phyloP scores from a whole-genome alignment of 1,140 invertebrate species.

The Bombus breviceps region DNA sequence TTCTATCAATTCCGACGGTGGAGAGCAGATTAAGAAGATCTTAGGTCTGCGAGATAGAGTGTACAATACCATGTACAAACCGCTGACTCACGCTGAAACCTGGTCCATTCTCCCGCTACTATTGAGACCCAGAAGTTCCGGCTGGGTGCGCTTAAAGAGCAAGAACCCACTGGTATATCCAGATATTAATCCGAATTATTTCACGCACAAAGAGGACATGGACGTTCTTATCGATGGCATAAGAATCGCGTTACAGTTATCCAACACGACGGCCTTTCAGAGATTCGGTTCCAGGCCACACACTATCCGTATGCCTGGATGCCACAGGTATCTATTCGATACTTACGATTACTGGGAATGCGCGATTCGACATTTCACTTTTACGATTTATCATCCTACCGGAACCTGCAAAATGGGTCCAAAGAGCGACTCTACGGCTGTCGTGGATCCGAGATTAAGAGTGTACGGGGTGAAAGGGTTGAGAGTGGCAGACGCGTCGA shows the following conservation, averaged over 20 bases:
- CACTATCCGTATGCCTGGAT: conserved; percentile 91
- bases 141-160: conserved; percentile 90
- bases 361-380: conserved; percentile 90
- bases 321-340: conserved; percentile 87
- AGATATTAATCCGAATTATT: conserved; percentile 95
- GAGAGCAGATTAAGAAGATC: conserved; percentile 89
- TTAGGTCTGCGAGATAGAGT: conserved; percentile 90
- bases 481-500: conserved; percentile 89
- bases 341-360: conserved; percentile 95
- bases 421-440: conserved; percentile 87
- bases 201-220: conserved; percentile 91
- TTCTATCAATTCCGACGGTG: conserved; percentile 91
- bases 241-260: conserved; percentile 90
- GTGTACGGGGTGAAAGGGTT: conserved; percentile 89
- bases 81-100: conserved; percentile 89
- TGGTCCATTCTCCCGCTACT: conserved; percentile 92
- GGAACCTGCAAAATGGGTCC: conserved; percentile 95
- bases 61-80: conserved; percentile 93
- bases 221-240: conserved; percentile 91
- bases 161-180: conserved; percentile 92
- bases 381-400: conserved; percentile 93
- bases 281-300: conserved; percentile 90
- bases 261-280: conserved; percentile 90
- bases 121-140: conserved; percentile 91
- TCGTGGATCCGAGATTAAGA: conserved; percentile 90